phyloP scores from a whole-genome alignment of 2,888 invertebrate species.

The Dinocampus coccinellae region DNA sequence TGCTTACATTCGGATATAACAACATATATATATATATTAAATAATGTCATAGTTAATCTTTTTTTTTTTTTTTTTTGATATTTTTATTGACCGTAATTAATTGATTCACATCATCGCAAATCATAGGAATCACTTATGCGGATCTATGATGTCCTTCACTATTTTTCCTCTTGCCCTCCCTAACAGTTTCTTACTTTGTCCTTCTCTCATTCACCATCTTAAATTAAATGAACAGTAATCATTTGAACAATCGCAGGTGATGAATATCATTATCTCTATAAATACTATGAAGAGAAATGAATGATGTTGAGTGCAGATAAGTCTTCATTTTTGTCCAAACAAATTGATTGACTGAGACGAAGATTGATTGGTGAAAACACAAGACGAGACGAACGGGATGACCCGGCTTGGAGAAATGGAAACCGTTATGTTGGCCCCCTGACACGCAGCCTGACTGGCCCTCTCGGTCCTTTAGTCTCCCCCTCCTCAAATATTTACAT shows the following conservation, averaged over 20 bases:
- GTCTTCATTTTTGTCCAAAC: not conserved
- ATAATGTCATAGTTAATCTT: too few relatives aligned
- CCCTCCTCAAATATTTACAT: slow-evolving; percentile 12
- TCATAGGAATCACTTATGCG: too few relatives aligned
- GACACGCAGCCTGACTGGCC: slow-evolving; percentile 58
- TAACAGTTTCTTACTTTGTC: too few relatives aligned
- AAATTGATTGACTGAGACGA: slow-evolving; percentile 31
- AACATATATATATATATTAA: too few relatives aligned
- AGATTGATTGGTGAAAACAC: slow-evolving; percentile 31
- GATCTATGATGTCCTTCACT: not conserved
- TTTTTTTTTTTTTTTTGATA: too few relatives aligned
- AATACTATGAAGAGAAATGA: not conserved
- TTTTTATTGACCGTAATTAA: too few relatives aligned
- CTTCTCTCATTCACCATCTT: not conserved
- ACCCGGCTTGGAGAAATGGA: slow-evolving; percentile 42
- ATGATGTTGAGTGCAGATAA: not conserved
- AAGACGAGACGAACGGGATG: slow-evolving; percentile 19
- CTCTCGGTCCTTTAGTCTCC: slow-evolving; percentile 7
- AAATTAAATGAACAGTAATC: not conserved
- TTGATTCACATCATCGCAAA: too few relatives aligned
- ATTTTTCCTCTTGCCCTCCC: too few relatives aligned
- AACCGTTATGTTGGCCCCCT: slow-evolving; percentile 66
- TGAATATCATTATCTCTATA: not conserved
- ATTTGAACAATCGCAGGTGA: not conserved
- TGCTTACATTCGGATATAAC: too few relatives aligned